Conservation (phyloP, 1,140 invertebrate species). For the Eueides isabella region DNA sequence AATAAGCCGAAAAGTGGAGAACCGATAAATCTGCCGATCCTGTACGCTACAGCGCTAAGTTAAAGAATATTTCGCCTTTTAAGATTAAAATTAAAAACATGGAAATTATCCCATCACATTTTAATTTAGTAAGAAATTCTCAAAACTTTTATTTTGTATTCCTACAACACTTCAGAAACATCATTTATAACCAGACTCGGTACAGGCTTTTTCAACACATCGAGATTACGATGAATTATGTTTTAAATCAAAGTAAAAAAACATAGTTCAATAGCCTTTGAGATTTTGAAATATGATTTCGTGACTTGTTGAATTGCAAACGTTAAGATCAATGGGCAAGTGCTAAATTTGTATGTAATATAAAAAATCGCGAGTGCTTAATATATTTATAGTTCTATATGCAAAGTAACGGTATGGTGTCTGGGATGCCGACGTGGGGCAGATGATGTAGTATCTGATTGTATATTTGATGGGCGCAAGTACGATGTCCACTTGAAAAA, state of each 20-base stretch:
- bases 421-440: background rate
- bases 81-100: too few species aligned
- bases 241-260: constrained; percentile 24
- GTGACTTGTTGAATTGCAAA: background rate
- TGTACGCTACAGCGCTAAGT: too few species aligned
- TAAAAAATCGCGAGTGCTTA: background rate
- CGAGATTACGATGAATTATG: constrained; percentile 25
- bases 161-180: background rate
- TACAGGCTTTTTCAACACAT: background rate
- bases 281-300: constrained; percentile 16
- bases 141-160: constrained; percentile 4
- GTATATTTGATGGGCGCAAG: background rate
- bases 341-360: constrained; percentile 17
- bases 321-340: constrained; percentile 8
- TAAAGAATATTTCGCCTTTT: too few species aligned
- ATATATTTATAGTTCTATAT: background rate
- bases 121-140: background rate
- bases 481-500: background rate
- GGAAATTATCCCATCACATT: background rate
- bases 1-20: too few species aligned
- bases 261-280: constrained; percentile 26
- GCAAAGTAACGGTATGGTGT: constrained; percentile 8
- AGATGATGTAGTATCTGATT: background rate
- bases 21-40: too few species aligned
- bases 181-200: constrained; percentile 5